These are phyloP conservation scores for Chauna torquata DNA, from an alignment of 2,113 vertebrate species.

Conservation along the genomic window DNA sequence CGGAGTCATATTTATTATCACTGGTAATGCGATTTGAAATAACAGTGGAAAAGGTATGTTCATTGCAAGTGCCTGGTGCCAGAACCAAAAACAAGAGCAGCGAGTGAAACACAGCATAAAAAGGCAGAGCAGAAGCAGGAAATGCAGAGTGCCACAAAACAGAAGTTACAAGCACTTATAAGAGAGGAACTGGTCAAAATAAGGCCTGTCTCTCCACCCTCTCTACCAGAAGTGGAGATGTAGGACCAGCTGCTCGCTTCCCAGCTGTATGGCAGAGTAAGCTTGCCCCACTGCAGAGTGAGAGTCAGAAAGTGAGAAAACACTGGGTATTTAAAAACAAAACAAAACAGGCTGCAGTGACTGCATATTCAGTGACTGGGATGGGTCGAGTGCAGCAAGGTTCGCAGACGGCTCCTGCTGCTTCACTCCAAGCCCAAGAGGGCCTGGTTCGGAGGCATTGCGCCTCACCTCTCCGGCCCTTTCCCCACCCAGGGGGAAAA, in stretches of 20 bases:
- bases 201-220: neutral
- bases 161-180: neutral
- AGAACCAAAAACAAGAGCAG: neutral
- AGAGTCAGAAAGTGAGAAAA: neutral
- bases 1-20: neutral
- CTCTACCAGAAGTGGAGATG: fast-evolving
- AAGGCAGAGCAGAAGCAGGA: neutral
- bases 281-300: neutral
- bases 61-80: neutral
- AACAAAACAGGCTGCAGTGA: neutral
- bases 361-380: no score
- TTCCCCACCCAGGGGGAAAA: no score
- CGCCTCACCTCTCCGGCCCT: fast-evolving
- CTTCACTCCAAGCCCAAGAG: neutral
- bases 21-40: fast-evolving
- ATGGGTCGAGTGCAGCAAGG: neutral
- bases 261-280: neutral
- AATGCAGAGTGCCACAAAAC: neutral
- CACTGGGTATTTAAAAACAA: neutral
- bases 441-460: neutral
- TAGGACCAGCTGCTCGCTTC: neutral
- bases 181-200: neutral
- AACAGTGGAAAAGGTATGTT: neutral
- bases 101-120: neutral
- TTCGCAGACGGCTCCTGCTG: neutral